Conservation (phyloP, 2,113 vertebrate genomes). For the Lepisosteus osseus region DNA sequence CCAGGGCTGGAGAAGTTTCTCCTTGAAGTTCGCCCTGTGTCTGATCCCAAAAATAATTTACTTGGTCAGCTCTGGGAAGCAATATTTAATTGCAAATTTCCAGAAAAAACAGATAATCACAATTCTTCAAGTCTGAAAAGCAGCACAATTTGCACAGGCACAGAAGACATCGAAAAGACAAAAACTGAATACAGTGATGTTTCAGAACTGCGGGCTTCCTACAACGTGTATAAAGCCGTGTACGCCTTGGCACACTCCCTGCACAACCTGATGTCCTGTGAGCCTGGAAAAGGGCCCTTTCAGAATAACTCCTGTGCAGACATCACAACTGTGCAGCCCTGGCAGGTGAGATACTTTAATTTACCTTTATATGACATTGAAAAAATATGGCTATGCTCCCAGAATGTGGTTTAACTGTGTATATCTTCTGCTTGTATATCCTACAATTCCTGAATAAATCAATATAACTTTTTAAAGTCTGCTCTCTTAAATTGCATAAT, state of each 20-base stretch:
- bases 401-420: neutral
- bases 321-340: constrained; percentile 48
- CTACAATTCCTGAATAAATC: no score
- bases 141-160: constrained; percentile 37
- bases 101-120: constrained; percentile 13
- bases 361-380: neutral
- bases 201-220: constrained; percentile 44
- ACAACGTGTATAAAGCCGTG: constrained; percentile 66
- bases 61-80: constrained; percentile 55
- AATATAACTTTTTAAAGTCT: neutral
- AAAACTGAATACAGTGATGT: constrained; percentile 37
- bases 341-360: constrained; percentile 51
- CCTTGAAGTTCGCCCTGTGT: constrained; percentile 36
- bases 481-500: neutral
- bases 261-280: constrained; percentile 48
- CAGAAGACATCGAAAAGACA: constrained; percentile 43
- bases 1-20: constrained; percentile 51
- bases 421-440: no score
- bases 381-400: neutral
- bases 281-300: constrained; percentile 54
- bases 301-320: constrained; percentile 45
- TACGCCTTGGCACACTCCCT: constrained; percentile 60
- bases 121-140: constrained; percentile 24
- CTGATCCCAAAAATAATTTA: constrained; percentile 37
- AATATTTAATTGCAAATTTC: constrained; percentile 55